phyloP scores from a whole-genome alignment of 2,888 invertebrate species.

The Phragmatobia fuliginosa region DNA sequence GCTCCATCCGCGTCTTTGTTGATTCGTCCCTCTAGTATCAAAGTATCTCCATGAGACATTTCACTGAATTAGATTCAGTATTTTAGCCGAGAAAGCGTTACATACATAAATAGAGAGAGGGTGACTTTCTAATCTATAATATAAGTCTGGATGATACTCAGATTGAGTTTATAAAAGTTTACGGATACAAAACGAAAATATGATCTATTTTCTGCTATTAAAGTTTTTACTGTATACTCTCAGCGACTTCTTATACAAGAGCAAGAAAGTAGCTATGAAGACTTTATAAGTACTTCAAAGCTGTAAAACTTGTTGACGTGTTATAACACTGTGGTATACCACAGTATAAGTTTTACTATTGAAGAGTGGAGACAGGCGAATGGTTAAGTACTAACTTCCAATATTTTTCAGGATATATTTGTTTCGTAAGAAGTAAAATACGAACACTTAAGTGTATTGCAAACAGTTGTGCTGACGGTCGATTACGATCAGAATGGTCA shows the following conservation, averaged over 20 bases:
- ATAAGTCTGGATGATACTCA: not conserved
- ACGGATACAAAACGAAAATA: not conserved
- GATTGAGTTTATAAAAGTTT: not conserved
- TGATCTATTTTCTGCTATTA: not conserved
- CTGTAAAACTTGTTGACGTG: not conserved
- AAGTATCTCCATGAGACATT: too few relatives aligned
- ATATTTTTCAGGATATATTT: not conserved
- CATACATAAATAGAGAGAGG: too few relatives aligned
- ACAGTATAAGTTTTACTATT: not conserved
- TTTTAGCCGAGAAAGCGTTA: too few relatives aligned
- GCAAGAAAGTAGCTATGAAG: not conserved
- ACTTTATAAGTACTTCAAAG: not conserved
- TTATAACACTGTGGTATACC: not conserved
- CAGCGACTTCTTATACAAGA: not conserved
- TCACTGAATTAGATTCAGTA: too few relatives aligned
- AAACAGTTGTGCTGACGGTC: not conserved
- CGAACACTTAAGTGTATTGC: not conserved
- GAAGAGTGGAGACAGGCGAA: not conserved
- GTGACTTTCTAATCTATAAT: too few relatives aligned
- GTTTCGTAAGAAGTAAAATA: not conserved
- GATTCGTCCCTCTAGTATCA: too few relatives aligned
- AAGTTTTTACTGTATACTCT: too few relatives aligned
- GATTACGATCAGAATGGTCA: not conserved
- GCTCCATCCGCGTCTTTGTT: too few relatives aligned
- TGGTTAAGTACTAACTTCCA: not conserved